A percentile compares a stretch with the other conserved stretches of the same genome.
Evolutionary conservation across 2,113 vertebrate genomes (phyloP).

Genomic region (Noctilio leporinus): DNA sequence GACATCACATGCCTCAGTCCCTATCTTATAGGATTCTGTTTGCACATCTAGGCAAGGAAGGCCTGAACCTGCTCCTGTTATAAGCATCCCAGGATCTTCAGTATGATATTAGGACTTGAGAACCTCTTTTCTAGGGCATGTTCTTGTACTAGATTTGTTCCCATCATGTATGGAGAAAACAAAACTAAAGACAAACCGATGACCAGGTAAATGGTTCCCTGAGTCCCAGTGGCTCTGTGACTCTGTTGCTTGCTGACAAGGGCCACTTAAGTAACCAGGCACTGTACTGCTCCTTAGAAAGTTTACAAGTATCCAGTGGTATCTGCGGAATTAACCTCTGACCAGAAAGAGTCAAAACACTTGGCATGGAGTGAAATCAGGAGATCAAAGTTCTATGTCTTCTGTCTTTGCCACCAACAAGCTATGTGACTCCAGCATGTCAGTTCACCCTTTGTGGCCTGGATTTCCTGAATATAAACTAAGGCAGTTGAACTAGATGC

Average conservation of each 20-base stretch:
- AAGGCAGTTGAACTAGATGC: not conserved
- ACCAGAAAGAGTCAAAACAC: not conserved
- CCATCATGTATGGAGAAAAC: not conserved
- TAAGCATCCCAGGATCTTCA: not conserved
- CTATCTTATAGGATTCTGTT: not conserved
- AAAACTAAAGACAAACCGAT: not conserved
- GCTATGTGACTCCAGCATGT: not conserved
- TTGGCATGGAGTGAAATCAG: not conserved
- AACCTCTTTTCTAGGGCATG: not conserved
- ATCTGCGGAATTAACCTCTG: not conserved
- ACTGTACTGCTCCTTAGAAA: not conserved
- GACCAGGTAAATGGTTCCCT: not conserved
- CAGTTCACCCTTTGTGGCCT: not conserved
- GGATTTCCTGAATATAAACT: constrained; percentile 18
- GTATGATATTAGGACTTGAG: not conserved
- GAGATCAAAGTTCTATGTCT: constrained; percentile 6
- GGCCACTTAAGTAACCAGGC: not conserved
- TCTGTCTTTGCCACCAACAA: not conserved
- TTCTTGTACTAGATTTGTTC: not conserved
- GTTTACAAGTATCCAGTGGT: not conserved
- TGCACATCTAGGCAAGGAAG: not conserved
- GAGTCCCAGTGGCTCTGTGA: not conserved
- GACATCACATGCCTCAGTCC: not conserved
- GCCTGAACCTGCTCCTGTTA: not conserved
- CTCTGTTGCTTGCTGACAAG: not conserved